Evolutionary conservation across 2,797 vertebrate species (phyloP), one percentile per base, ranked within the genome.

Genomic region (Rhodeus uyekii): DNA sequence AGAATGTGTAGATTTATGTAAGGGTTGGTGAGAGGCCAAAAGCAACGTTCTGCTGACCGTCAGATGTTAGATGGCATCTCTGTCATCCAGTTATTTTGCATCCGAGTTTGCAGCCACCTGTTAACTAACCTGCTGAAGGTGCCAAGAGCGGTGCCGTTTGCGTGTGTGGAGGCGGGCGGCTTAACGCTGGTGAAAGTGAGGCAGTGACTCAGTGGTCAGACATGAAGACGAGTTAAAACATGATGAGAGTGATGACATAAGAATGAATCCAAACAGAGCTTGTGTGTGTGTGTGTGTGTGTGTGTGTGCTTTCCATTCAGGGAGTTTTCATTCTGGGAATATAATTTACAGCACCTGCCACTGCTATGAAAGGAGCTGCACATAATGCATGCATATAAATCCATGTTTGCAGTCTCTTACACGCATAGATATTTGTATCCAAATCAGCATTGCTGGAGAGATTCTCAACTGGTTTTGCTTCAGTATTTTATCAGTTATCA

Each of bases 231-330:
- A 24, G 61, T 69, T 55, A 9, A 63, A 63, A 63, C 80, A 71
- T 74, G 72, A 75, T 73, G 16, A 78, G 75, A 32, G 61, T 24
- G 68, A 63, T 81, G 83, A 83, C 77, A 72, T 83, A 74, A 81
- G 69, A 55, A 14, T 79, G 76, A 69, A 81, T 74, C 53, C 55
- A 42, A 53, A 76, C 64, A 18, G 64, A 58, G 36, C 29, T 58
- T 42, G 58, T 22, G 22, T 73, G 79, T 39, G 34, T 27, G 36
- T 29, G 22, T n/a, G 32, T 64, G 16, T 46, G 42, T 34, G 53
- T n/a, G 42, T 65, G 29, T 32, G 12, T 32, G 36, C 24, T 36
- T 64, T 72, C 53, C 50, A 72, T 69, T 69, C 38, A 55, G 34
- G 48, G 64, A 50, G 63, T 38, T 29, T n/a, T 68, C 50, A 55